Base-by-base conservation (phyloP, 2,888 invertebrate genomes). In the Brachylomia viminalis region DNA sequence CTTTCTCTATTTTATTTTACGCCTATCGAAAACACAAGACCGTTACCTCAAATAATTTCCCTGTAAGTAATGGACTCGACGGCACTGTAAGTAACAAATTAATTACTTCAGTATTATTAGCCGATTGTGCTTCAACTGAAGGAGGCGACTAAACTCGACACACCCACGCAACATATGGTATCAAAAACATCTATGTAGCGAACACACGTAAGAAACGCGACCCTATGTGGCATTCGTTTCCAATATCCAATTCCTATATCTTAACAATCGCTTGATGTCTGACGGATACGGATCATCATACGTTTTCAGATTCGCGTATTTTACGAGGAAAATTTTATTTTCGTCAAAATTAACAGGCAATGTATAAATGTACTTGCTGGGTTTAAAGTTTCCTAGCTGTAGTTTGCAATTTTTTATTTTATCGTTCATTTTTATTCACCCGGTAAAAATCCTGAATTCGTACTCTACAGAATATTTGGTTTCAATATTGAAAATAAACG, bases 91-190 rank as follows among this genome's bases (percentile, higher is more conserved):
- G 75, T 49, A 58, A 74, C 59, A 58, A 27, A 74, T 75, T 49
- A 49, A 17, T 58, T 13, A n/a, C n/a, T n/a, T n/a, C 17, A 27
- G 52, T 47, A 47, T 59, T 77, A 79, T 62, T 62, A 77, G 56
- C 15, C 33, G 27, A 11, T n/a, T 23, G 20, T 54, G 56, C 66
- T 56, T 59, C 72, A 54, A 56, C 33, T n/a, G 78, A 61, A 85
- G 85, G 85, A 78, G 85, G 86, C 42, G 66, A 68, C 85, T 49
- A 47, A 23, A 72, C 17, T 45, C 42, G 82, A 82, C 85, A 84
- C 85, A 82, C 85, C 85, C 82, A 86, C 87, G 75, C 49, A 10
- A 67, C 67, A 54, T 52, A 58, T 78, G 49, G 33, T 71, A 78
- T 33, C 75, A 54, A 59, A 49, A 56, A n/a, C n/a, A 82, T 69